Base-by-base conservation (phyloP, 1,140 invertebrate genomes). In the Micrasema longulum region DNA sequence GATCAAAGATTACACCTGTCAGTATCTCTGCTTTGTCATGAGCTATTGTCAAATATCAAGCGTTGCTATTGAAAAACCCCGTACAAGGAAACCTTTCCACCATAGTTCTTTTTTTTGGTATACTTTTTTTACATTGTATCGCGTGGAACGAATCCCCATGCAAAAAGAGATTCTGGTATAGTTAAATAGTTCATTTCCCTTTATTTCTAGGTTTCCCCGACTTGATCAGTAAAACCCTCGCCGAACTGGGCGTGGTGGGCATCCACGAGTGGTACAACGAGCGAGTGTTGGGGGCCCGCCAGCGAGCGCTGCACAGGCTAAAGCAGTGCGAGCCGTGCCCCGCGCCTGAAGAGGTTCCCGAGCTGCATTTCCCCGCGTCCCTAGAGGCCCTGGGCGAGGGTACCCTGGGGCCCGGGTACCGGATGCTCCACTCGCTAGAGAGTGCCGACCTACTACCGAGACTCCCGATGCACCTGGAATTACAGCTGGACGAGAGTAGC, bases 351-450 rank as follows among this genome's bases (percentile, higher is more conserved):
- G 84, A 85, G 69, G 84, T 85, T 0, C 84, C 84, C 4, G 83
- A 86, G 67, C 75, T 86, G 60, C 84, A 86, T 69, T 86, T 85
- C 64, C 83, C 84, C 6, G 83, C 84, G 12, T 83, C 79, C 12
- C 70, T 86, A 26, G 82, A 80, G 31, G 79, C 81, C 5, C 84
- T 85, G 62, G 84, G 82, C 35, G 83, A 83, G 20, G 60, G 60
- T 0, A 82, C 82, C 0, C 69, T 86, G n/a, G 84, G 84, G 55
- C 80, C 83, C 18, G 83, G 84, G 0, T 85, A 84, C 67, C 82
- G 84, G 76, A 85, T 85, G 83, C 75, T 85, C 9, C 81, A 85
- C 14, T 85, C 79, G 71, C 73, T 84, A 41, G 84, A 85, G 76
- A 83, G 82, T 75, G 82, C 83, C 69, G 83, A 85, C 53, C 72